Evolutionary conservation across 2,888 invertebrate species (phyloP), one percentile per base, ranked within the genome.

Genomic region (Andricus curvator): DNA sequence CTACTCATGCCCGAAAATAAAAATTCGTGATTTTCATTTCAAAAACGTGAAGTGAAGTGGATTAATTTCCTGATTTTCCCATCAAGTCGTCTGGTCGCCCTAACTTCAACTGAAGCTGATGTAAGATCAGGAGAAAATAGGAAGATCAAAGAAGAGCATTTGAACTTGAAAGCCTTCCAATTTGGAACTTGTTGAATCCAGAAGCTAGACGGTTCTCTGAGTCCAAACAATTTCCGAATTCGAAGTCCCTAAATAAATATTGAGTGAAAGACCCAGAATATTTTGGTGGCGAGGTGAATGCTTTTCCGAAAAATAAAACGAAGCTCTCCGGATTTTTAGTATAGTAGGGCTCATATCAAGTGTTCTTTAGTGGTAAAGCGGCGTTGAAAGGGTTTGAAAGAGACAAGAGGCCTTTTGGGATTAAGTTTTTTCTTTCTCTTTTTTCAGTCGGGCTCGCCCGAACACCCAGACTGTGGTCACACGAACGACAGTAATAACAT

Each of bases 401-500:
- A 17, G 64, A 29, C 64, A 64, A 64, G 29, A 64, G 64, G 64
- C 64, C 64, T 29, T 64, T 51, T 48, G 48, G 17, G 48, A 74
- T 20, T 56, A 51, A 25, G 20, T 51, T 33, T 33, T 79, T 48
- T 76, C 15, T 13, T 41, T 48, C 6, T 66, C 74, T 62, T 65
- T 80, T 86, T 77, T 33, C 86, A 93, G 93, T 92, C 93, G 82
- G 91, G 92, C 80, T 93, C 93, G n/a, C 93, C 93, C 29, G 93
- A 93, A 79, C 92, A 92, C 81, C 93, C 91, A 80, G 92, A 92
- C 82, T 92, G 92, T 81, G 89, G 89, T 25, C 92, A 94, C 81
- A 93, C 93, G 80, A 93, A 93, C 79, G 94, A 94, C 86, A 89
- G 93, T 83, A 92, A 93, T 22, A 82, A 88, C 2, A 89, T 91